Conservation (phyloP, 2,888 invertebrate genomes). For the Congeria kusceri region DNA sequence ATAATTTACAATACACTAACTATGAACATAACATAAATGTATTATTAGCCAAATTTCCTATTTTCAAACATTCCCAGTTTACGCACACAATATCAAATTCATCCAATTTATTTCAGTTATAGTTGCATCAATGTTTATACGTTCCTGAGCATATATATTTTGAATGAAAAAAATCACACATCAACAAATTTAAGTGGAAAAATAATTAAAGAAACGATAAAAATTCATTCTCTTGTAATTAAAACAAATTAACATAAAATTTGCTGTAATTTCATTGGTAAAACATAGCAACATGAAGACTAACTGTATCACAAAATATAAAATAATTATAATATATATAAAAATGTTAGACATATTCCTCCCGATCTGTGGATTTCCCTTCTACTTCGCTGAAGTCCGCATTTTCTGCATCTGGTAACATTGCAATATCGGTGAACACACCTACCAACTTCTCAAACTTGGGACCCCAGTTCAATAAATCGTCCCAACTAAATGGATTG, state of each 20-base stretch:
- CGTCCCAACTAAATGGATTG: slow-evolving; percentile 96
- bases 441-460: slow-evolving; percentile 98
- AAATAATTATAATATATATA: slow-evolving; percentile 5
- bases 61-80: too few relatives aligned
- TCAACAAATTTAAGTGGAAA: slow-evolving; percentile 14
- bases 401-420: slow-evolving; percentile 91
- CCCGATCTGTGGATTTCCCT: slow-evolving; percentile 66
- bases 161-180: slow-evolving; percentile 15
- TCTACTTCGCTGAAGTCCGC: slow-evolving; percentile 61
- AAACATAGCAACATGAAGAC: not conserved
- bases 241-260: not conserved
- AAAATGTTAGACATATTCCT: slow-evolving; percentile 77
- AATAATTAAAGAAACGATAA: slow-evolving; percentile 33
- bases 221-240: slow-evolving; percentile 13
- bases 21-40: too few relatives aligned
- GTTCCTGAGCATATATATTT: slow-evolving; percentile 11
- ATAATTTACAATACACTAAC: too few relatives aligned
- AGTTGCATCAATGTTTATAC: not conserved
- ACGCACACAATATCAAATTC: too few relatives aligned
- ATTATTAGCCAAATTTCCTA: too few relatives aligned
- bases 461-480: slow-evolving; percentile 97
- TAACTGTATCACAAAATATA: not conserved
- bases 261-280: not conserved
- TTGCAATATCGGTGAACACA: slow-evolving; percentile 98
- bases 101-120: not conserved